These are phyloP conservation scores for Phymatocera aterrima DNA, from an alignment of 2,888 invertebrate species.

Conservation along the genomic window DNA sequence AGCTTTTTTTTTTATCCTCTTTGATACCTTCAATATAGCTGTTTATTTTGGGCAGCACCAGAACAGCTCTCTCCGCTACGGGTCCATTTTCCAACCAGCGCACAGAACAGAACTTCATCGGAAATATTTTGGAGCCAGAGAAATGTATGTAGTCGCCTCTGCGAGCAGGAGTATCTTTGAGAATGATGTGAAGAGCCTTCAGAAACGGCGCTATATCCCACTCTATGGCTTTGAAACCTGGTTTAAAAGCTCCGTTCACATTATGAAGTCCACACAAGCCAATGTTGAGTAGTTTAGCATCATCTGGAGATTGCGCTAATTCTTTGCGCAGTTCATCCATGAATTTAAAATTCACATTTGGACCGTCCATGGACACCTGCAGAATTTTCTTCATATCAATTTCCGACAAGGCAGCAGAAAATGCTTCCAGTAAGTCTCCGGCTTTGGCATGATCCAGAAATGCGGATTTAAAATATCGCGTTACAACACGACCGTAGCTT, in stretches of 20 bases:
- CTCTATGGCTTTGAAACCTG: slow-evolving; percentile 50
- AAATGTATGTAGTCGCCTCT: slow-evolving; percentile 7
- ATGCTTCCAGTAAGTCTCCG: slow-evolving; percentile 53
- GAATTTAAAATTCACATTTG: slow-evolving; percentile 37
- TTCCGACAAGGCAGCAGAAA: slow-evolving; percentile 41
- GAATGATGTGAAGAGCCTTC: slow-evolving; percentile 52
- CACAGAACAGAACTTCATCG: background rate
- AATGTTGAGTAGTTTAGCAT: slow-evolving; percentile 51
- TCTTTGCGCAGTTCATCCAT: slow-evolving; percentile 24
- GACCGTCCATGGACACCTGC: slow-evolving; percentile 46
- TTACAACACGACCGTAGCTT: background rate
- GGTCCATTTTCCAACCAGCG: slow-evolving; percentile 10
- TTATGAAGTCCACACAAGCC: slow-evolving; percentile 59
- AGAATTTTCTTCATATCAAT: slow-evolving; percentile 39
- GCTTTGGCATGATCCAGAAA: slow-evolving; percentile 55
- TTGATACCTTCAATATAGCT: slow-evolving; percentile 5
- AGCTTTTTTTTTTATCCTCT: slow-evolving; percentile 13
- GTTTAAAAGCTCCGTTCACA: slow-evolving; percentile 56
- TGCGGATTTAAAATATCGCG: slow-evolving; percentile 57
- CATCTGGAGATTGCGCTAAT: slow-evolving; percentile 8
- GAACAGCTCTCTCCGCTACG: slow-evolving; percentile 24
- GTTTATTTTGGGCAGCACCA: background rate
- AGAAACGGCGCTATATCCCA: slow-evolving; percentile 55
- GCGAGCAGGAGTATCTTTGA: slow-evolving; percentile 23
- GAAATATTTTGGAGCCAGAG: slow-evolving; percentile 8